Evolutionary conservation across 2,797 vertebrate species (phyloP), one percentile per base, ranked within the genome.

Genomic region (Oreonectes daqikongensis): DNA sequence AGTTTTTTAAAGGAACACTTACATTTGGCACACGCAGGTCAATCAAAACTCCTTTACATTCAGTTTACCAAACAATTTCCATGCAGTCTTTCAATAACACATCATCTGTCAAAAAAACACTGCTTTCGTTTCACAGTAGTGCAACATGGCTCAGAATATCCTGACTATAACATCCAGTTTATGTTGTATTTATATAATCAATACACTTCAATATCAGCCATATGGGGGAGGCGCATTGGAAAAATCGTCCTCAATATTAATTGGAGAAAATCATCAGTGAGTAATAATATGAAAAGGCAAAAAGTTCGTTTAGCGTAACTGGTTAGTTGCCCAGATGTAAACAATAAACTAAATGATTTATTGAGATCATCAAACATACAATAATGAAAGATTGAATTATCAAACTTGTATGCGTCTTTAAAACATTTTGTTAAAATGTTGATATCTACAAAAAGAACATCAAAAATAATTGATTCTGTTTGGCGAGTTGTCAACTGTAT

Each of bases 11-110:
- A 59, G 30, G 9, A 42, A 15, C 5, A 50, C 14, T 60, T 48
- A 59, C 42, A 38, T 20, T 20, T 65, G 63, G 20, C 61, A 66
- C 42, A 42, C 20, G 5, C 18, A 17, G 5, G 59, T 26, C 6
- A 52, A 52, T 74, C 57, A 48, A 42, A 50, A 50, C 68, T 72
- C 22, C n/a, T 63, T 69, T 75, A 35, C 38, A 77, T 64, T 42
- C 42, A 77, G 2, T 66, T 77, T 11, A 59, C 11, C n/a, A 44
- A 73, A 74, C 65, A 44, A 30, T 40, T 18, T 38, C 44, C 73
- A 70, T 74, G 44, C 59, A 70, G 30, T 26, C 52, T 64, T 53
- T 32, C 59, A n/a, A 61, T 59, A 30, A 30, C 20, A 61, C 18
- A 12, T 15, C 17, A n/a, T 17, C 17, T 52, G 46, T 60, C 48